phyloP scores from a whole-genome alignment of 2,113 vertebrate genomes.

The Shinisaurus crocodilurus region DNA sequence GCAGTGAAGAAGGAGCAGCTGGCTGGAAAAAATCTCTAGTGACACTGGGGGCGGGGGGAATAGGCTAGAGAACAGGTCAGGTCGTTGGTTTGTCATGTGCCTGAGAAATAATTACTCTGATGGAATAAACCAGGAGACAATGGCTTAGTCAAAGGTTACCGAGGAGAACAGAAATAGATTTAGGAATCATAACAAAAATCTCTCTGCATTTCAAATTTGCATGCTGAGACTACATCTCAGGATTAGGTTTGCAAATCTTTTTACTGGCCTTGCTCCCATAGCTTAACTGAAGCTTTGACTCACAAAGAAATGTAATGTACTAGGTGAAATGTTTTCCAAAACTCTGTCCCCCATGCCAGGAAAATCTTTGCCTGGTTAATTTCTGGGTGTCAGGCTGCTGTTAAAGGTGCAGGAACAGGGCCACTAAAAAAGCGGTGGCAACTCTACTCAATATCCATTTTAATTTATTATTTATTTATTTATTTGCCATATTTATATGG shows the following conservation, averaged over 20 bases:
- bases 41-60: background rate
- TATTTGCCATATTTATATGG: background rate
- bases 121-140: background rate
- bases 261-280: background rate
- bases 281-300: background rate
- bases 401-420: background rate
- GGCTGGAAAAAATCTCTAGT: background rate
- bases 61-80: background rate
- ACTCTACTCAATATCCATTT: background rate
- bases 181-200: background rate
- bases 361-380: background rate
- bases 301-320: background rate
- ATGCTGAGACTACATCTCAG: background rate
- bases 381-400: background rate
- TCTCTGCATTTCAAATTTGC: background rate
- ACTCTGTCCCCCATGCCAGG: background rate
- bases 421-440: background rate
- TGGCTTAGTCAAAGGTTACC: background rate
- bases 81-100: background rate
- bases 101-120: constrained; percentile 14
- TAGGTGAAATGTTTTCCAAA: background rate
- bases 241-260: background rate
- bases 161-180: background rate
- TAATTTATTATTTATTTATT: background rate
- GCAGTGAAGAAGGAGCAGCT: background rate